phyloP scores from a whole-genome alignment of 2,113 vertebrate species.

The Otolemur garnettii region DNA sequence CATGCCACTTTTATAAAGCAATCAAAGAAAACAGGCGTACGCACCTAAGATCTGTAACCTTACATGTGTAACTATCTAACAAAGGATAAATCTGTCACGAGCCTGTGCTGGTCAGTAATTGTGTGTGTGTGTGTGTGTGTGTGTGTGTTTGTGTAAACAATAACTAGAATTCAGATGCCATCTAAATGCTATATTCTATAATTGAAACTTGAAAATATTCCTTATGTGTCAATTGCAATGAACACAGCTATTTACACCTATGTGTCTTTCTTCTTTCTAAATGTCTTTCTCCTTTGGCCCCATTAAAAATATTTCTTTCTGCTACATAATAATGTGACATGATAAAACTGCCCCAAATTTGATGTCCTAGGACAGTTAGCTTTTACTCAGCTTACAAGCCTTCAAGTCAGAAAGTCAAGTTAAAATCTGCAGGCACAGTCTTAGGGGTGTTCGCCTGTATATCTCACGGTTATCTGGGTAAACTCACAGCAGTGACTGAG shows the following conservation, averaged over 20 bases:
- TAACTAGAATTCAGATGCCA: constrained; percentile 48
- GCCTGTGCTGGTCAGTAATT: neutral
- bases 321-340: neutral
- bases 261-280: constrained; percentile 50
- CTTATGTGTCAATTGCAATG: neutral
- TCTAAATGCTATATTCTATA: constrained; percentile 31
- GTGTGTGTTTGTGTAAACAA: neutral
- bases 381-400: neutral
- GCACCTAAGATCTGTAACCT: constrained; percentile 1
- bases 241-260: neutral
- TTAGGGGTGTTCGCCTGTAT: neutral
- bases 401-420: neutral
- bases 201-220: neutral
- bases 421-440: neutral
- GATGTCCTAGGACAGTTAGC: neutral
- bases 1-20: constrained; percentile 52
- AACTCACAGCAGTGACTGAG: neutral
- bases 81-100: neutral
- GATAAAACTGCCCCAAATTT: neutral
- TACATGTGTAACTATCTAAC: constrained; percentile 1
- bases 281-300: neutral
- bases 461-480: neutral
- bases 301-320: constrained; percentile 38
- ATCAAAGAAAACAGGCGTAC: constrained; percentile 52
- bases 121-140: neutral